These are phyloP conservation scores for Neostethus bicornis DNA, from an alignment of 2,797 vertebrate species.

Conservation along the genomic window DNA sequence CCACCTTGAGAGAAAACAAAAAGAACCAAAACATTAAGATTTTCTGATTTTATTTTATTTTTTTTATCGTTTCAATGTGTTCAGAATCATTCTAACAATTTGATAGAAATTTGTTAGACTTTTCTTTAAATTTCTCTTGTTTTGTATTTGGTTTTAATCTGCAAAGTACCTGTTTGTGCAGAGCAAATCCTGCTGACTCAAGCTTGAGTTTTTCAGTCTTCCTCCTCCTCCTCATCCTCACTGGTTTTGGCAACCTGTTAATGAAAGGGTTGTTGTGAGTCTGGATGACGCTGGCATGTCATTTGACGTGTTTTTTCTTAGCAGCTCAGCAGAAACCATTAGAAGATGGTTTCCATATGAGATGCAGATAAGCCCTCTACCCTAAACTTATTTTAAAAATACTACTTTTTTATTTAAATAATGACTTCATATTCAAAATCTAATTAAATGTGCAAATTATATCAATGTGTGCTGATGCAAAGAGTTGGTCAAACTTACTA, in stretches of 20 bases:
- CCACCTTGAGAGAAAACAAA: constrained; percentile 30
- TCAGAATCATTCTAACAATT: neutral
- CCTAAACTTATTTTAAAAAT: constrained; percentile 12
- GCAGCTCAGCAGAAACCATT: constrained; percentile 35
- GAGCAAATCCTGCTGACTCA: constrained; percentile 36
- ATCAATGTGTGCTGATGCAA: neutral
- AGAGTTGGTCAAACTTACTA: constrained; percentile 25
- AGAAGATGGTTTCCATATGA: constrained; percentile 6
- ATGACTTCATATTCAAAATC: neutral
- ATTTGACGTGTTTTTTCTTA: constrained; percentile 23
- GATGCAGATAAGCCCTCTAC: constrained; percentile 19
- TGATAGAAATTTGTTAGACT: neutral
- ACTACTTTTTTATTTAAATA: no score
- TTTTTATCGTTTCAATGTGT: no score
- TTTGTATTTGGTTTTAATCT: neutral
- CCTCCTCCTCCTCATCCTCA: constrained; percentile 69
- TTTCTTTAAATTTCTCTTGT: neutral
- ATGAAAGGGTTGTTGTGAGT: constrained; percentile 49
- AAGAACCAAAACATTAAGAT: neutral
- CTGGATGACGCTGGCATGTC: constrained; percentile 13
- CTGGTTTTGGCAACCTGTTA: constrained; percentile 51
- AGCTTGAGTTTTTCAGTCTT: constrained; percentile 56
- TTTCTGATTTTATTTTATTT: neutral
- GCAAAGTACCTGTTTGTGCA: constrained; percentile 33
- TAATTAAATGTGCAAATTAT: neutral